Evolutionary conservation across 2,888 invertebrate genomes (phyloP).

Genomic region (Agriotes lineatus): DNA sequence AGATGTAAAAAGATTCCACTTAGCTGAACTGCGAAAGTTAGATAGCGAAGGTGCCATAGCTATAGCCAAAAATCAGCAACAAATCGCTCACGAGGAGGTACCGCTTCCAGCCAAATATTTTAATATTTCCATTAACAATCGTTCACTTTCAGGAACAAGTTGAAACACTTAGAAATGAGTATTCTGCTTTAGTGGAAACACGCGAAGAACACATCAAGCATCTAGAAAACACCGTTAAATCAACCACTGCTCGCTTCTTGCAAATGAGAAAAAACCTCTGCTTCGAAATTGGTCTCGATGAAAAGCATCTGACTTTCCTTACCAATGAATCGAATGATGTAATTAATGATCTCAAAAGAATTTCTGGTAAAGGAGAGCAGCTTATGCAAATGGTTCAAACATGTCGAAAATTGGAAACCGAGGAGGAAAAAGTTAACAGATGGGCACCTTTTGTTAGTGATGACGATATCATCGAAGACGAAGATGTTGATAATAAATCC

Average conservation of each 20-base stretch:
- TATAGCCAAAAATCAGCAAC: slow-evolving; percentile 57
- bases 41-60: slow-evolving; percentile 60
- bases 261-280: slow-evolving; percentile 52
- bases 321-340: slow-evolving; percentile 64
- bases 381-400: slow-evolving; percentile 68
- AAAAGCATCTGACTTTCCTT: slow-evolving; percentile 51
- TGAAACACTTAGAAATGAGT: slow-evolving; percentile 51
- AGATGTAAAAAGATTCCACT: slow-evolving; percentile 59
- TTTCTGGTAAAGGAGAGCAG: slow-evolving; percentile 67
- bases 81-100: slow-evolving; percentile 56
- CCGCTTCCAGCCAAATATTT: slow-evolving; percentile 31
- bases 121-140: neutral
- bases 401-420: slow-evolving; percentile 72
- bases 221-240: slow-evolving; percentile 49
- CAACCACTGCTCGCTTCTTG: slow-evolving; percentile 46
- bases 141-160: slow-evolving; percentile 45
- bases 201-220: slow-evolving; percentile 50
- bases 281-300: slow-evolving; percentile 54
- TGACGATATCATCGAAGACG: neutral
- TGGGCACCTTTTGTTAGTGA: slow-evolving; percentile 46
- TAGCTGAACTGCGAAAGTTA: slow-evolving; percentile 59
- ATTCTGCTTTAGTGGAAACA: slow-evolving; percentile 43
- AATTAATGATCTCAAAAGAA: slow-evolving; percentile 64
- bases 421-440: slow-evolving; percentile 68
- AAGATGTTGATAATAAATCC: neutral